These are phyloP conservation scores for Motacilla tschutschensis DNA, from an alignment of 2,113 vertebrate species.

Conservation along the genomic window DNA sequence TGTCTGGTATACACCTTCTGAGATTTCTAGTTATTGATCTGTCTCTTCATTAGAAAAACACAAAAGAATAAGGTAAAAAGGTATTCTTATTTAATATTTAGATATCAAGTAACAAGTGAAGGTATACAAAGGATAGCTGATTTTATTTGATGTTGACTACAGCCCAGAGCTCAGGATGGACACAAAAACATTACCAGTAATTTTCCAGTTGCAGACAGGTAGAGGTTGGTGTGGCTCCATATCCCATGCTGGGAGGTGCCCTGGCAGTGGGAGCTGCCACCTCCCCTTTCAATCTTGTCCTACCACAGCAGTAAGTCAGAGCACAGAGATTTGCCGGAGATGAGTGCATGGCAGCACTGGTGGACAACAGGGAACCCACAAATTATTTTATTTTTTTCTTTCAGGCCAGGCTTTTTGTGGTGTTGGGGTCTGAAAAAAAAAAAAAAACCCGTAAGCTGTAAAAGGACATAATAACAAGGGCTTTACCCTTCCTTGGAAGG, in stretches of 20 bases:
- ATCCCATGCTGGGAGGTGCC: not conserved
- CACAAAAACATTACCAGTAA: not conserved
- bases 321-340: not conserved
- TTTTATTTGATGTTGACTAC: not conserved
- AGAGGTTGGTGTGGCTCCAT: not conserved
- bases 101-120: not conserved
- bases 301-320: accelerated
- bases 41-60: not conserved
- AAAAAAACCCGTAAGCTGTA: not conserved
- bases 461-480: not conserved
- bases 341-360: not conserved
- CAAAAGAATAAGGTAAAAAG: not conserved
- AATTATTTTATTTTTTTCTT: not conserved
- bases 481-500: not conserved
- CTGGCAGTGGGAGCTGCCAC: accelerated
- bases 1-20: not conserved
- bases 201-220: not conserved
- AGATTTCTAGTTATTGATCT: not conserved
- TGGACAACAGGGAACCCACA: not conserved
- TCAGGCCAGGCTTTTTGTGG: not conserved
- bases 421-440: not conserved
- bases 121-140: accelerated
- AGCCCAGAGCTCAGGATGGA: not conserved
- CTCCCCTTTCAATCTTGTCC: accelerated
- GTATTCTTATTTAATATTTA: not conserved